Base-by-base conservation (phyloP, 2,113 vertebrate genomes). In the Australoheros scitulus region DNA sequence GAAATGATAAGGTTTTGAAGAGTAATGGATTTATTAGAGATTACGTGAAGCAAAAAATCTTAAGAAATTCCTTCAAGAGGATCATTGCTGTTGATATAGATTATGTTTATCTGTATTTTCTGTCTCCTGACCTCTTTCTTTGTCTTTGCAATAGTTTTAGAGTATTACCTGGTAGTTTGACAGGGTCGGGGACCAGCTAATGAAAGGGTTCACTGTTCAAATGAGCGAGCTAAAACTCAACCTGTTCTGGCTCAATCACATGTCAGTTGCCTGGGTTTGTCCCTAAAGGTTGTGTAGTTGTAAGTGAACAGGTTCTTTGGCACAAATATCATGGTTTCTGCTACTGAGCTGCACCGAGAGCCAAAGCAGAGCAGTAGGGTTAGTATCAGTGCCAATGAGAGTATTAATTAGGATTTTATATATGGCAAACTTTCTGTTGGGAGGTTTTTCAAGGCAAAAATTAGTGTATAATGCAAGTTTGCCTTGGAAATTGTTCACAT, bases 101-200 rank as follows among this genome's bases (percentile, higher is more conserved):
- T 18, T 2, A 18, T 7, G 7, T 18, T 52, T 18, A 18, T 18
- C 47, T 50, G 47, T 15, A 52, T 52, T 52, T 18, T 52, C 15
- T 52, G 63, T 47, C 38, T 47, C 38, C 15, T 68, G 43, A 47
- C 64, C 41, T 47, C 36, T 38, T 15, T 70, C 20, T 52, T 7
- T 32, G 15, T 15, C 24, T 29, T 32, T 76, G 11, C 26, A 41
- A 5, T 56, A 55, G 9, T 26, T 52, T 56, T 10, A 41, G 22
- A 13, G 6, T 22, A 80, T 52, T 11, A 59, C 29, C 38, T 6
- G 26, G 18, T 60, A 59, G 29, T 55, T 76, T 22, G 65, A 63
- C 63, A 64, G 41, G 18, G 11, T 60, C 47, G 3, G 63, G 13
- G 36, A 24, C 4, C 17, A 43, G 38, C 9, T 43, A 0, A 6